Base-by-base conservation (phyloP, 23 tunicate species). In the Pegea sp. region DNA sequence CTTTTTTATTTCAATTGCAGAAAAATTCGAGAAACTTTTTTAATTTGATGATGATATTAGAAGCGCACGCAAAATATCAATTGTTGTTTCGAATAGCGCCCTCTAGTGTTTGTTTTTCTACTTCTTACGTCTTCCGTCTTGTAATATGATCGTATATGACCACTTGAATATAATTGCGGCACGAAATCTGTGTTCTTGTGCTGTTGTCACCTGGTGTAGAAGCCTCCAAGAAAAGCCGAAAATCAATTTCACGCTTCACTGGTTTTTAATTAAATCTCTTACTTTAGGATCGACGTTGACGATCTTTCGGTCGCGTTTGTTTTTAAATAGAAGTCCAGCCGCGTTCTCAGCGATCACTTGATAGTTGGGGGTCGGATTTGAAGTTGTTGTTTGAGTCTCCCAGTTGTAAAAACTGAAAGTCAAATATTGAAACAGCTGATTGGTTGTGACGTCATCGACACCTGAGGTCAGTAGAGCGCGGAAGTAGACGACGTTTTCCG, bases 141-240 rank as follows among this genome's bases (percentile, higher is more conserved):
- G 98, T 89, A 18, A 89, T 67, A 49, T 89, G 98, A 56, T 89
- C 98, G 76, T 89, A 89, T 22, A 89, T 69, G 28, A 89, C 98
- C 29, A 89, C 81, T 59, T 89, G 90, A 0, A 62, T 62, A 44
- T 89, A 89, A 60, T 66, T 68, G 28, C 70, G 71, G 1, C 86
- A 70, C 8, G 65, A 75, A 46, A 89, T 66, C 31, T 71, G 75
- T 8, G 89, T 70, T 21, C 98, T 59, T 23, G 76, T 71, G 3
- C 90, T 66, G 48, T 89, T 89, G 63, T 89, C 98, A 3, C 98
- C 98, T 18, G 98, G 98, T 1, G 90, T 58, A 3, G 53, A 44
- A 4, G 90, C 90, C 80, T 77, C 59, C 24, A 55, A 64, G 28
- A 53, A 16, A 24, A 21, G 21, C 7, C 18, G 46, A 38, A 5